phyloP scores from a whole-genome alignment of 2,888 invertebrate genomes.

The Matsumyia berberina region DNA sequence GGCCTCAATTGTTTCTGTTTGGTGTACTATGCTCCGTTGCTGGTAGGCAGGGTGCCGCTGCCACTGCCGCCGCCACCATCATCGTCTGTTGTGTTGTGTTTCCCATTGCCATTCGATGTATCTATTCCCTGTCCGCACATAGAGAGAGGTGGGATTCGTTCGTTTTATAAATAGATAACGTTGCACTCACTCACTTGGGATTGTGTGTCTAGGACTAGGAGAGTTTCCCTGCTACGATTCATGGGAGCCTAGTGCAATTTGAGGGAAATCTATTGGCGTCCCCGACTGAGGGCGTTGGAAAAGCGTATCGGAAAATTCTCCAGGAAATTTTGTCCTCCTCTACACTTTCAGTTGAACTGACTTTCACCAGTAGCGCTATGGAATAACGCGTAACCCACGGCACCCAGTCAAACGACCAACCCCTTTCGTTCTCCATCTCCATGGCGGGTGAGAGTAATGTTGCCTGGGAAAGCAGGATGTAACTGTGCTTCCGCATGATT shows the following conservation, averaged over 20 bases:
- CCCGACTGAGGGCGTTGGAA: conserved; percentile 74
- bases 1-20: conserved; percentile 25
- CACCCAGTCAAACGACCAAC: conserved; percentile 48
- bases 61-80: background rate
- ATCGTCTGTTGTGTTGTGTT: background rate
- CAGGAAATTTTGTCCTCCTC: conserved; percentile 64
- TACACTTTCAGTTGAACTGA: conserved; percentile 32
- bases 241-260: conserved; percentile 71
- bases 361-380: conserved; percentile 60
- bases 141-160: conserved; percentile 51
- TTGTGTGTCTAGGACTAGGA: conserved; percentile 65
- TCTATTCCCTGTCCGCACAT: conserved; percentile 60
- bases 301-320: conserved; percentile 60
- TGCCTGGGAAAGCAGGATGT: conserved; percentile 41
- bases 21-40: conserved; percentile 11
- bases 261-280: conserved; percentile 76
- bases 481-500: conserved; percentile 60
- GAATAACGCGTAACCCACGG: background rate
- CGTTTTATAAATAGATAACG: conserved; percentile 62
- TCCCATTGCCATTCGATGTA: conserved; percentile 34
- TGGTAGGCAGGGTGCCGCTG: conserved; percentile 19
- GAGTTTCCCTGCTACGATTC: conserved; percentile 59
- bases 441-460: background rate
- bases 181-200: conserved; percentile 33
- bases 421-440: conserved; percentile 66